phyloP scores from a whole-genome alignment of 2,888 invertebrate genomes.

The Peribatodes rhomboidaria region DNA sequence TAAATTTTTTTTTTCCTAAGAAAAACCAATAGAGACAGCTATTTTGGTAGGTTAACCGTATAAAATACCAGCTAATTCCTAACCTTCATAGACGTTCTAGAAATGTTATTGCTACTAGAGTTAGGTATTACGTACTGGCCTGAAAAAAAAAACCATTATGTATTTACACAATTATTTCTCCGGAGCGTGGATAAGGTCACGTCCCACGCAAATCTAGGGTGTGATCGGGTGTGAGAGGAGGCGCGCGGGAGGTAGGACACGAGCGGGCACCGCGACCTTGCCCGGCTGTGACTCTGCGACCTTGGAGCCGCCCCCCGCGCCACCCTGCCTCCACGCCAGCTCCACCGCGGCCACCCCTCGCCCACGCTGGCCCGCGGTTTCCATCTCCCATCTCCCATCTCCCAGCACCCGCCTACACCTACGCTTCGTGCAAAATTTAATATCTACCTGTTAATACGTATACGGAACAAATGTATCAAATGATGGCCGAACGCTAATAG shows the following conservation, averaged over 20 bases:
- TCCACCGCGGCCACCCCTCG: slow-evolving; percentile 56
- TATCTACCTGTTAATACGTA: slow-evolving; percentile 58
- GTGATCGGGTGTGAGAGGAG: slow-evolving; percentile 71
- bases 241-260: slow-evolving; percentile 69
- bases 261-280: slow-evolving; percentile 85
- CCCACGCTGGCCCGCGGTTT: slow-evolving; percentile 62
- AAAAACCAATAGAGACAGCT: neutral
- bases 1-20: neutral
- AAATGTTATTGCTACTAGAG: slow-evolving; percentile 7
- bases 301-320: slow-evolving; percentile 75
- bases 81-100: slow-evolving; percentile 5
- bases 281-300: slow-evolving; percentile 86
- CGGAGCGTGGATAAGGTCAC: slow-evolving; percentile 84
- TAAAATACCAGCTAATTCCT: neutral
- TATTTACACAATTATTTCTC: slow-evolving; percentile 83
- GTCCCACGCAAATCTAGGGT: slow-evolving; percentile 83
- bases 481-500: slow-evolving; percentile 47
- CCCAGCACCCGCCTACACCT: slow-evolving; percentile 58
- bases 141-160: slow-evolving; percentile 70
- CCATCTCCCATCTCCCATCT: slow-evolving; percentile 48
- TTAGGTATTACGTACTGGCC: slow-evolving; percentile 59
- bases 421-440: slow-evolving; percentile 80
- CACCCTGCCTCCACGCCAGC: slow-evolving; percentile 34
- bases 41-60: neutral
- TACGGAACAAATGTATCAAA: slow-evolving; percentile 60